phyloP scores from a whole-genome alignment of 1,140 invertebrate species.

The Bursaphelenchus mucronatus region DNA sequence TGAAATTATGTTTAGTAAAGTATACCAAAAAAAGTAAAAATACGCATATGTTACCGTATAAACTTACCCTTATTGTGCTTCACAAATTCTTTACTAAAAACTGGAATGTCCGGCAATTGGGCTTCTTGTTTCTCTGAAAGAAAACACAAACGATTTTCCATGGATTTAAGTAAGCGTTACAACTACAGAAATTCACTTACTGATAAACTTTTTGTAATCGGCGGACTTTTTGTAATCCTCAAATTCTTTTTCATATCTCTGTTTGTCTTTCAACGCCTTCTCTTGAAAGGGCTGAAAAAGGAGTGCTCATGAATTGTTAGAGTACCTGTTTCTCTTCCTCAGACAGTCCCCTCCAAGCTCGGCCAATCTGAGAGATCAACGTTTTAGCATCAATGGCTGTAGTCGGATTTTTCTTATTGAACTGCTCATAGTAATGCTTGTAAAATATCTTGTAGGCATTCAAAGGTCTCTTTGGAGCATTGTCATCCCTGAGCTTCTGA shows the following conservation, averaged over 20 bases:
- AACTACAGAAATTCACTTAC: background rate
- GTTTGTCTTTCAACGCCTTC: conserved; percentile 4
- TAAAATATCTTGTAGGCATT: conserved; percentile 14
- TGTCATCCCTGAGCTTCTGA: conserved; percentile 4
- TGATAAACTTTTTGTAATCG: conserved; percentile 12
- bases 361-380: background rate
- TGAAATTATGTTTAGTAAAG: background rate
- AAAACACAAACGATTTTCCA: background rate
- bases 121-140: conserved; percentile 16
- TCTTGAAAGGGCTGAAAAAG: conserved; percentile 20
- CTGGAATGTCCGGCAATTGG: background rate
- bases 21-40: background rate
- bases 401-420: conserved; percentile 6
- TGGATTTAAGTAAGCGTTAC: background rate
- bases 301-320: background rate
- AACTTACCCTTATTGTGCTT: conserved; percentile 11
- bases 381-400: background rate
- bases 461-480: conserved; percentile 12
- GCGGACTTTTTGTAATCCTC: conserved; percentile 20
- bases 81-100: conserved; percentile 15
- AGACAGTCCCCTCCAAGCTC: conserved; percentile 1
- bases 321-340: conserved; percentile 17
- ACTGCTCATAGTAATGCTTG: conserved; percentile 7
- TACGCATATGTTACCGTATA: background rate
- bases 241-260: conserved; percentile 4